These are phyloP conservation scores for Clarias magur DNA, from an alignment of 2,113 vertebrate species.

Conservation along the genomic window DNA sequence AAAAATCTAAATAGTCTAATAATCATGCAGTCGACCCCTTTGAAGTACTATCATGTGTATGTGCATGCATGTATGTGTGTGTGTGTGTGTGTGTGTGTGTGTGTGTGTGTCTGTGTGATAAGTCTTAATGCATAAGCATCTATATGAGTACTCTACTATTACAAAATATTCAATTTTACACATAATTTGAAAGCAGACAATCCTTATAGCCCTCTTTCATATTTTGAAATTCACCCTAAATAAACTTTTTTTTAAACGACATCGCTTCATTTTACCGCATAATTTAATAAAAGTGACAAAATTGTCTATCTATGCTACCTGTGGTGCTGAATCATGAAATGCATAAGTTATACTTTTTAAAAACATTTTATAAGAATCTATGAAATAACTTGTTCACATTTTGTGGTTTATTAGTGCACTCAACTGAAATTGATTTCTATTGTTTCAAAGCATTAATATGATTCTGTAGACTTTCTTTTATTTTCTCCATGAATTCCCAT, in stretches of 20 bases:
- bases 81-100: conserved; percentile 5
- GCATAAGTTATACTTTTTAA: not conserved
- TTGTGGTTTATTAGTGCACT: not conserved
- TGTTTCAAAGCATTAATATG: not conserved
- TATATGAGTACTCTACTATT: not conserved
- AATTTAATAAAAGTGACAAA: not conserved
- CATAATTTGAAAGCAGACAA: not conserved
- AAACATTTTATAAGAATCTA: not conserved
- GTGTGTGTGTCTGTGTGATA: not conserved
- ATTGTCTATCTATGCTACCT: not conserved
- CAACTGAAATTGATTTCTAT: not conserved
- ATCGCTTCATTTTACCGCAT: not conserved
- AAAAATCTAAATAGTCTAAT: conserved; percentile 11
- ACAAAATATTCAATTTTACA: not conserved
- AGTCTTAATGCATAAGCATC: not conserved
- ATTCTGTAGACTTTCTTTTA: no score
- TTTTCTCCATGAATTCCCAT: no score
- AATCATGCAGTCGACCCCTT: not conserved
- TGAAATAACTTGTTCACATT: not conserved
- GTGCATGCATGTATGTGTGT: not conserved
- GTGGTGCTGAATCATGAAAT: not conserved
- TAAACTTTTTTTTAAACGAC: not conserved
- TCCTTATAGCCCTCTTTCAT: not conserved
- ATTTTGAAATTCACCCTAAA: not conserved
- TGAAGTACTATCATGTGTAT: conserved; percentile 12